Evolutionary conservation across 2,797 vertebrate species (phyloP), one percentile per base, ranked within the genome.

Genomic region (Lacerta bilineata): DNA sequence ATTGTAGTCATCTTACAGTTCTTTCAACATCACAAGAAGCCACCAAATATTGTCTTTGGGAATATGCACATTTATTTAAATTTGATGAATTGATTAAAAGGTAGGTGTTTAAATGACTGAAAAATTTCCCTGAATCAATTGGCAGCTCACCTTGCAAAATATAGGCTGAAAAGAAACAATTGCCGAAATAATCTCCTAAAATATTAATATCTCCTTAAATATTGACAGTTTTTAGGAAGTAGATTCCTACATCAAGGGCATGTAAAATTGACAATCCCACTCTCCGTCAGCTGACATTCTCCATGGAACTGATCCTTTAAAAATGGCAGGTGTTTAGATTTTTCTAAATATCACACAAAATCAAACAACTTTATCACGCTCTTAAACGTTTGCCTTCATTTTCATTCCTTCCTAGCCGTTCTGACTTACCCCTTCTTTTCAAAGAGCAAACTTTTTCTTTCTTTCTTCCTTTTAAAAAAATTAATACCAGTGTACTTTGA

Each of bases 401-500:
- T 90, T 72, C 89, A 89, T 94, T 89, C 89, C 86, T 94, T 85
- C 85, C 83, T 89, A 78, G 84, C 90, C 82, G 80, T 88, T 91
- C 83, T 75, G 39, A 80, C 50, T 1, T n/a, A 10, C 27, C 8
- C 7, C 39, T 68, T 71, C 27, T 66, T 86, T 74, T 27, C 86
- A 90, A 90, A 82, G 93, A 93, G 88, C 91, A 84, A 93, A 43
- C 41, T 76, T 79, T 77, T 69, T 43, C 29, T 81, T 66, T 69
- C 29, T 94, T 91, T 92, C 84, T 93, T 88, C 50, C 50, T 15
- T 55, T 55, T 55, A 4, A 55, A 55, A 89, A 96, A 95, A 96
- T 94, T 93, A 96, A 95, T 93, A 93, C 93, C 89, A 93, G 94
- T 93, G 88, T 92, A 91, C 94, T 96, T 91, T n/a, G 94, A 93